phyloP scores from a whole-genome alignment of 2,888 invertebrate genomes.

The Agrochola litura region DNA sequence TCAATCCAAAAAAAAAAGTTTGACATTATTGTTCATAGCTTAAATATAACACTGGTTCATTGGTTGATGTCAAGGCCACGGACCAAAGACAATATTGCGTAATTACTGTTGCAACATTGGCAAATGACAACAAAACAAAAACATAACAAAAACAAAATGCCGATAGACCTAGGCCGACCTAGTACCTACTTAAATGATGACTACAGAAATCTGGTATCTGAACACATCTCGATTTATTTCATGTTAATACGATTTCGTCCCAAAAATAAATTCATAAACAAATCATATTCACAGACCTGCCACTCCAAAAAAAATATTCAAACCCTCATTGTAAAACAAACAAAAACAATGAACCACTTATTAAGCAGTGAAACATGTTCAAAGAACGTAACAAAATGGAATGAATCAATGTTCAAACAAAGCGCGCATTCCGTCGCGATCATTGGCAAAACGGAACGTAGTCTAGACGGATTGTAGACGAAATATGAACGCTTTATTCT shows the following conservation, averaged over 20 bases:
- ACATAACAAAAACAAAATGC: too few species aligned
- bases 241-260: not conserved
- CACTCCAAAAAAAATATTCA: slow-evolving; percentile 19
- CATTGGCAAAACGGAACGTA: slow-evolving; percentile 68
- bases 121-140: too few species aligned
- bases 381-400: slow-evolving; percentile 56
- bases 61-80: too few species aligned
- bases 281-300: not conserved
- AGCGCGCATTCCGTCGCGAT: slow-evolving; percentile 65
- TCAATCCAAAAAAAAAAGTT: too few species aligned
- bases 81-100: too few species aligned
- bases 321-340: slow-evolving; percentile 29
- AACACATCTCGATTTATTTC: not conserved
- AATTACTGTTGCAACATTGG: too few species aligned
- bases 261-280: slow-evolving; percentile 6
- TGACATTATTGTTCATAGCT: too few species aligned
- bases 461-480: slow-evolving; percentile 75
- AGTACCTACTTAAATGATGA: too few species aligned
- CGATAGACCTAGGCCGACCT: too few species aligned
- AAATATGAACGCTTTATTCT: slow-evolving; percentile 57
- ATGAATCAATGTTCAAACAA: slow-evolving; percentile 63
- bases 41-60: too few species aligned
- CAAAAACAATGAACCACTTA: slow-evolving; percentile 48
- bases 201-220: not conserved
- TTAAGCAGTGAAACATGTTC: slow-evolving; percentile 48